Evolutionary conservation across 2,797 vertebrate species (phyloP).

Genomic region (Somateria mollissima): DNA sequence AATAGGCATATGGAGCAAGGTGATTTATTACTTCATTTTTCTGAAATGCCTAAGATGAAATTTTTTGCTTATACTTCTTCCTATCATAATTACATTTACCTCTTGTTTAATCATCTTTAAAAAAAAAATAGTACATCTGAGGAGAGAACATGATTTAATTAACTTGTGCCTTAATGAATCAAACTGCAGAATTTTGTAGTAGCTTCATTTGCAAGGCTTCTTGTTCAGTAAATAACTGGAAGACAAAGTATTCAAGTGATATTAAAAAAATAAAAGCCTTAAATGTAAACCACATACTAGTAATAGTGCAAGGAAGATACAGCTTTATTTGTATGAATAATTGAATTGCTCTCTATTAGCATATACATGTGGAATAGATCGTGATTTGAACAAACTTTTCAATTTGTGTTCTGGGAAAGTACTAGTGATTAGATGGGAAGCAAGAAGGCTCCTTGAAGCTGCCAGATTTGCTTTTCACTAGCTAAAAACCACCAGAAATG

Average conservation of each 20-base stretch:
- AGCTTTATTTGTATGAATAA: not conserved
- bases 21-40: not conserved
- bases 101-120: slow-evolving; percentile 12
- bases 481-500: not conserved
- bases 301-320: not conserved
- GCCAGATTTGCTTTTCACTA: not conserved
- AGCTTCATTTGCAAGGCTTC: not conserved
- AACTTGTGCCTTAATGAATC: not conserved
- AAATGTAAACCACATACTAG: not conserved
- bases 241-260: not conserved
- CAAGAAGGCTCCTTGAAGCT: not conserved
- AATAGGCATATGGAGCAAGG: not conserved
- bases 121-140: not conserved
- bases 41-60: not conserved
- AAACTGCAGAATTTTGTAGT: not conserved
- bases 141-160: slow-evolving; percentile 17
- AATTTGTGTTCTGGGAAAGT: not conserved
- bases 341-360: not conserved
- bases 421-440: not conserved
- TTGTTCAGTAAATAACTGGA: not conserved
- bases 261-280: not conserved
- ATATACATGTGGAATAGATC: not conserved
- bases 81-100: not conserved
- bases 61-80: not conserved
- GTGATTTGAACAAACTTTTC: not conserved